These are phyloP conservation scores for Anarsia innoxiella DNA, from an alignment of 2,888 invertebrate genomes.

Conservation along the genomic window DNA sequence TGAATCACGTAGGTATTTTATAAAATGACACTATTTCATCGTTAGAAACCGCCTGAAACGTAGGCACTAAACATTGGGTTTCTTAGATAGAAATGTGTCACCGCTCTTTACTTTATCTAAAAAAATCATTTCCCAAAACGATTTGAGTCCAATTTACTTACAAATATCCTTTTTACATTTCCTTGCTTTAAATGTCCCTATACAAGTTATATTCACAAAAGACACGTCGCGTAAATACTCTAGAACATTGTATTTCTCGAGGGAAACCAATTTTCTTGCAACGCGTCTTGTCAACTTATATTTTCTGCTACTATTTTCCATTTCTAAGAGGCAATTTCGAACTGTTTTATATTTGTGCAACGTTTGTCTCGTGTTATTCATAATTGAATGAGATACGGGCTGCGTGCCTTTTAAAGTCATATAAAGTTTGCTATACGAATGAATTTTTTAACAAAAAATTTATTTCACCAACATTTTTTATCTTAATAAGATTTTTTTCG, in stretches of 20 bases:
- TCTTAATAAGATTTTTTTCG: too few species aligned
- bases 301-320: constrained; percentile 16
- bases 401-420: too few species aligned
- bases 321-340: constrained; percentile 14
- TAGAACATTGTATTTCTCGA: constrained; percentile 20
- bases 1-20: too few species aligned
- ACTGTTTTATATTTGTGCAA: constrained; percentile 12
- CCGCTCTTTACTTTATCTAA: too few species aligned
- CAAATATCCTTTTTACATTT: constrained; percentile 9
- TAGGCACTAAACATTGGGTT: too few species aligned
- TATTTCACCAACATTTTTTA: too few species aligned
- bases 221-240: constrained; percentile 17
- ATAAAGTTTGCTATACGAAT: neutral
- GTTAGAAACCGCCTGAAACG: too few species aligned
- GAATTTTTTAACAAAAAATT: neutral
- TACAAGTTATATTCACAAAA: constrained; percentile 15
- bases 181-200: constrained; percentile 13
- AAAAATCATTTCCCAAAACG: neutral
- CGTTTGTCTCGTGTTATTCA: constrained; percentile 6
- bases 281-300: constrained; percentile 18
- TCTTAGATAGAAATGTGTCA: too few species aligned
- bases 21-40: too few species aligned
- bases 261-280: constrained; percentile 24
- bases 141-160: neutral
- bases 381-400: constrained; percentile 3